Conservation (phyloP, 2,113 vertebrate genomes). For the Ochotona curzoniae region DNA sequence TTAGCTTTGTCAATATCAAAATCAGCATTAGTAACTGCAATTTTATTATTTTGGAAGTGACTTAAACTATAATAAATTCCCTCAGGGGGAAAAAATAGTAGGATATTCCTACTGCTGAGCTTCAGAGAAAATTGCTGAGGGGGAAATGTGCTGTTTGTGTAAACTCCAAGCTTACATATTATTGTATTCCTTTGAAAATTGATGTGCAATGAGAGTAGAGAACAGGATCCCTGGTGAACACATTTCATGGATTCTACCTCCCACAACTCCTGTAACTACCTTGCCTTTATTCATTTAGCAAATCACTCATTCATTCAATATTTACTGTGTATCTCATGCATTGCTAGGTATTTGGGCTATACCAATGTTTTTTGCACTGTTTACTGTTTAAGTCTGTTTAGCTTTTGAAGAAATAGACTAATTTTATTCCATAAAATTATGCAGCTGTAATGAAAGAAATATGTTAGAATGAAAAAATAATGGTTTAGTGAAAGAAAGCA, state of each 20-base stretch:
- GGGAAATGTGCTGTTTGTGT: neutral
- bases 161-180: neutral
- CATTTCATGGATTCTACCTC: accelerated
- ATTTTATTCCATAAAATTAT: neutral
- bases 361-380: neutral
- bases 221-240: neutral
- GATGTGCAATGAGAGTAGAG: neutral
- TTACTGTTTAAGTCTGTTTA: neutral
- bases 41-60: slow-evolving; percentile 5
- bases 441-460: neutral
- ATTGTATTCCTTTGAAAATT: neutral
- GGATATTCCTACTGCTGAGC: neutral
- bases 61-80: neutral
- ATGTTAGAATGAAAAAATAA: neutral
- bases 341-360: neutral
- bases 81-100: neutral
- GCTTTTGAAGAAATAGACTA: neutral
- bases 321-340: neutral
- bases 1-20: neutral
- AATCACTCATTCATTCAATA: neutral
- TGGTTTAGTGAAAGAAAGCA: neutral
- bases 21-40: neutral
- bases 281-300: neutral
- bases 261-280: neutral
- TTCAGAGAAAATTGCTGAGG: neutral